Percentiles rank a stretch among this genome's conserved stretches.
These are phyloP conservation scores for Geococcyx californianus DNA, from an alignment of 2,113 vertebrate genomes.

Conservation along the genomic window DNA sequence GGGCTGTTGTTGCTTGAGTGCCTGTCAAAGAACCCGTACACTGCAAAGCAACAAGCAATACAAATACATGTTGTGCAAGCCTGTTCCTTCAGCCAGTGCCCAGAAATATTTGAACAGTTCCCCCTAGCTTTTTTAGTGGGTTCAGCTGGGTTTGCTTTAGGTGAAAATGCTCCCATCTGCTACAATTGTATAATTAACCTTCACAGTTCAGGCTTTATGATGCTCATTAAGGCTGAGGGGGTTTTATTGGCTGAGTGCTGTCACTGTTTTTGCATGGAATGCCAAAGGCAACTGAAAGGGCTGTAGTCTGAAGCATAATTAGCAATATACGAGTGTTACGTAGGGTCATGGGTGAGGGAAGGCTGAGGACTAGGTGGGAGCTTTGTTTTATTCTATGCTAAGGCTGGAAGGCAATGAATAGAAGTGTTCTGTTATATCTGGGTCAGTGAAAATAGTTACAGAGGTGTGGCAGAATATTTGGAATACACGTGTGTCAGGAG, in stretches of 20 bases:
- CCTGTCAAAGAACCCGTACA: accelerated
- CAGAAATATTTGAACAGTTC: background rate
- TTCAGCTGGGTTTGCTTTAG: slow-evolving; percentile 45
- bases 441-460: background rate
- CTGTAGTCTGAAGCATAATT: background rate
- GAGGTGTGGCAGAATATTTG: background rate
- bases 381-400: background rate
- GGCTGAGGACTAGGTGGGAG: background rate
- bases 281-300: background rate
- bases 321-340: background rate
- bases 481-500: background rate
- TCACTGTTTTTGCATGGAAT: background rate
- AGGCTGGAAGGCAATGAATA: background rate
- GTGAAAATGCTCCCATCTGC: slow-evolving; percentile 43
- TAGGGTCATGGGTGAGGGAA: background rate
- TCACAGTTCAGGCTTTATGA: slow-evolving; percentile 36
- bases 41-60: background rate
- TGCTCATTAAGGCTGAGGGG: slow-evolving; percentile 16
- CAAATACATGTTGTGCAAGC: background rate
- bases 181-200: slow-evolving; percentile 47
- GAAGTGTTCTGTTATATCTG: background rate
- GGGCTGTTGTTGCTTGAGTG: accelerated
- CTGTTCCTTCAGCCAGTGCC: background rate
- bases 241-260: slow-evolving; percentile 19
- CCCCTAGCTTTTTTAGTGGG: background rate